Evolutionary conservation across 23 tunicate species (phyloP).

Genomic region (Phallusia fumigata): DNA sequence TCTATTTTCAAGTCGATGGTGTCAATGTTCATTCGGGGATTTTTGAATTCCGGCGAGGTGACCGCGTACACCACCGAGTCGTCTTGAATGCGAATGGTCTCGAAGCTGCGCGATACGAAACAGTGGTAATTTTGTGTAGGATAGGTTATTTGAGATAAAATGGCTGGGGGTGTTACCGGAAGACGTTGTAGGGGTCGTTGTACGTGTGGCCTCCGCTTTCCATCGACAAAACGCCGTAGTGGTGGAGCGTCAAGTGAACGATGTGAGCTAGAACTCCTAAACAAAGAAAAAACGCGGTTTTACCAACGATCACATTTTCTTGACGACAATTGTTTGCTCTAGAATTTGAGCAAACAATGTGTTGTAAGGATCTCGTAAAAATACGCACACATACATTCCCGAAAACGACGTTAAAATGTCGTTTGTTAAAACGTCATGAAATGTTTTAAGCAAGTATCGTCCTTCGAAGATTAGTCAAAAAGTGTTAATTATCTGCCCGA

Average conservation of each 20-base stretch:
- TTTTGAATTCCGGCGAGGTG: slow-evolving; percentile 28
- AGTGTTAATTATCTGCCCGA: too few species aligned
- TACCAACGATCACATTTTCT: background rate
- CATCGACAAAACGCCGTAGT: slow-evolving; percentile 31
- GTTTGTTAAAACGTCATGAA: too few species aligned
- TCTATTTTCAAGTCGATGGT: slow-evolving; percentile 19
- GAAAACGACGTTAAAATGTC: too few species aligned
- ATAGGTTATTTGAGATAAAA: too few species aligned
- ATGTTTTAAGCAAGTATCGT: too few species aligned
- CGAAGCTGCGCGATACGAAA: slow-evolving; percentile 5
- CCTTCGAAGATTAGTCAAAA: too few species aligned
- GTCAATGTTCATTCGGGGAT: slow-evolving; percentile 19
- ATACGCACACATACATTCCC: too few species aligned
- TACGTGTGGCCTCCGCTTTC: slow-evolving; percentile 33
- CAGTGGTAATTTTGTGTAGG: too few species aligned
- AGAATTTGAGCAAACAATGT: too few species aligned
- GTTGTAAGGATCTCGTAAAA: too few species aligned
- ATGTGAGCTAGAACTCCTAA: slow-evolving; percentile 28
- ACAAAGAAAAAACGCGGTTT: background rate
- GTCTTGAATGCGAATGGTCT: slow-evolving; percentile 26
- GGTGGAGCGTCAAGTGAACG: slow-evolving; percentile 18
- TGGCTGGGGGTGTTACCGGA: slow-evolving; percentile 3
- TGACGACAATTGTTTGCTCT: background rate
- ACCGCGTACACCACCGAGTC: slow-evolving; percentile 17
- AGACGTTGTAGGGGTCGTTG: slow-evolving; percentile 6